Evolutionary conservation across 1,140 invertebrate genomes (phyloP), one percentile per base, ranked within the genome.

Genomic region (Bombus vancouverensis): DNA sequence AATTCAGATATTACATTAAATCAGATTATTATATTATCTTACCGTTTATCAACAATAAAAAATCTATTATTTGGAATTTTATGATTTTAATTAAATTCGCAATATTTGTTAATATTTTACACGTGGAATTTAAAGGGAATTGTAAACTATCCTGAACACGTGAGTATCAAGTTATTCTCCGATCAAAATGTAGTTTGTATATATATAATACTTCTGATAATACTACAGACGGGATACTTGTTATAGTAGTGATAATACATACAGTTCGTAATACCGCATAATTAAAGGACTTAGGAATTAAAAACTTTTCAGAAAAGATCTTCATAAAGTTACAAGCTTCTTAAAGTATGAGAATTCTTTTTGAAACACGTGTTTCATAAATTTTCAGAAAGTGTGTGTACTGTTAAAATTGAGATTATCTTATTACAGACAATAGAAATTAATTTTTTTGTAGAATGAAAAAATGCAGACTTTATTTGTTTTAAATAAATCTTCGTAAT

Each of bases 391-490:
- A 57, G 25, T 47, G 9, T 47, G 10, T 18, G 1, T 47, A 53
- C 6, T 53, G 5, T 53, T 25, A 39, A 44, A n/a, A 32, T 74
- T 71, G 25, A 3, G 5, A 39, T 15, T 28, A 47, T 15, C 15
- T 37, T 74, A 74, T 53, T 32, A 53, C 32, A 74, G n/a, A 32
- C 13, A n/a, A 74, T 37, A 57, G 12, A 74, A 74, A 32, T 74
- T 22, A 25, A 57, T 25, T 53, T 74, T 74, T 53, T 22, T 8
- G 6, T 34, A 25, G 57, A 76, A 62, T 76, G 53, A 47, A 39
- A n/a, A 15, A n/a, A 76, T 59, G n/a, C 2, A 39, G 39, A 59
- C 10, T 59, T 59, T 39, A 39, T 62, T 18, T 18, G n/a, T 28
- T 9, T 59, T 76, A 59, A 59, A 22, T 76, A 62, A 22, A 62